Conservation (phyloP, 2,888 invertebrate species). For the Cephus runcator region DNA sequence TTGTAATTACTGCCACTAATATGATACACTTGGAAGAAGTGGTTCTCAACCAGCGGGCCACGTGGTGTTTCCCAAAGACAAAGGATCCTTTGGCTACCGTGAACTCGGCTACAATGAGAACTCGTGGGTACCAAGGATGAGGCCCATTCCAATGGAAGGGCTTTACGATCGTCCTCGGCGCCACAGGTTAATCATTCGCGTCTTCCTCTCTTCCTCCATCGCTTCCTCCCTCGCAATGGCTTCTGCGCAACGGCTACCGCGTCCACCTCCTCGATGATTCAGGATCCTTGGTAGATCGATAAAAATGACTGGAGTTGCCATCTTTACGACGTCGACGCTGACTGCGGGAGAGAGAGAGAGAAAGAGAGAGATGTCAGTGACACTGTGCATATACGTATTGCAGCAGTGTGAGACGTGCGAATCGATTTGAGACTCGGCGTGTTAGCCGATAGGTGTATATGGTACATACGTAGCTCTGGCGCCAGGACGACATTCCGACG, state of each 20-base stretch:
- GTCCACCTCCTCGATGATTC: not conserved
- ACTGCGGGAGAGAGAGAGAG: not conserved
- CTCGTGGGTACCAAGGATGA: slow-evolving; percentile 10
- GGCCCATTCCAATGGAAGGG: slow-evolving; percentile 30
- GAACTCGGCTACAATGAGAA: not conserved
- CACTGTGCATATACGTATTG: not conserved
- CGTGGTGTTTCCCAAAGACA: slow-evolving; percentile 11
- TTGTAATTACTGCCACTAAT: slow-evolving; percentile 53
- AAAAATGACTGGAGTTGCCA: not conserved
- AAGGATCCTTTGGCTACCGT: not conserved
- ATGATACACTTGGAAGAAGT: slow-evolving; percentile 36
- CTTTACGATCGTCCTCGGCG: slow-evolving; percentile 54
- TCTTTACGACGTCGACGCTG: not conserved
- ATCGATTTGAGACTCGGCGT: slow-evolving; percentile 56
- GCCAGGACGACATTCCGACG: slow-evolving; percentile 55
- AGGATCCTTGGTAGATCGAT: not conserved
- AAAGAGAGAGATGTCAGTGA: not conserved
- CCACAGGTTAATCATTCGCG: slow-evolving; percentile 53
- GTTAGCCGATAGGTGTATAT: slow-evolving; percentile 37
- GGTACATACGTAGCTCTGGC: slow-evolving; percentile 34
- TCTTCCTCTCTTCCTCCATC: slow-evolving; percentile 30
- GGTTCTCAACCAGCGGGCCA: slow-evolving; percentile 29
- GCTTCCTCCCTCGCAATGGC: slow-evolving; percentile 19
- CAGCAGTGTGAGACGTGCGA: slow-evolving; percentile 34
- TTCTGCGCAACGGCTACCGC: not conserved